A percentile compares a stretch with the other conserved stretches of the same genome.
These are phyloP conservation scores for Speoplatyrhinus poulsoni DNA, from an alignment of 2,113 vertebrate species.

Conservation along the genomic window DNA sequence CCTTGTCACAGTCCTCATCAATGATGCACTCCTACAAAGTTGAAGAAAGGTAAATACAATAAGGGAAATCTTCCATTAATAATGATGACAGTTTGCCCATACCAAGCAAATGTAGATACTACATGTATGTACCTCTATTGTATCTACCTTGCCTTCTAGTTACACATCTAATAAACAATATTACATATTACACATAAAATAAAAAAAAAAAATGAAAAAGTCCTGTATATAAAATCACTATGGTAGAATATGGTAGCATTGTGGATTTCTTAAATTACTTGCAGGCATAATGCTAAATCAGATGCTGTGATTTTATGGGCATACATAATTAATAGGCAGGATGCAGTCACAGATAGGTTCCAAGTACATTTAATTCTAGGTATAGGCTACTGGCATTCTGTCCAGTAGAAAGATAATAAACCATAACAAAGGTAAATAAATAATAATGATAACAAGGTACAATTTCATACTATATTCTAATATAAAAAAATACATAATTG, in stretches of 20 bases:
- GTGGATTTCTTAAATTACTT: not conserved
- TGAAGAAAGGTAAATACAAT: not conserved
- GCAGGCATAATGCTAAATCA: constrained; percentile 30
- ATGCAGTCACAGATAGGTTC: not conserved
- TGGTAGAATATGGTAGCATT: not conserved
- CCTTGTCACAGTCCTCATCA: constrained; percentile 84
- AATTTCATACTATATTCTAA: not conserved
- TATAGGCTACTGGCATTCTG: not conserved
- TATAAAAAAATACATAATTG: not conserved
- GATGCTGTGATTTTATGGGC: constrained; percentile 1
- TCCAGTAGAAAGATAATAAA: no score
- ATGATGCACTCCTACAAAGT: constrained; percentile 84
- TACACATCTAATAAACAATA: not conserved
- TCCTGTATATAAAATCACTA: no score
- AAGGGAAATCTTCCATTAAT: not conserved
- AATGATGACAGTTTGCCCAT: not conserved
- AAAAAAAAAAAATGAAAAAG: no score
- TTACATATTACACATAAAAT: no score
- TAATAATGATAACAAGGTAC: not conserved
- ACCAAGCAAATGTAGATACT: no score
- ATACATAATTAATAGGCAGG: constrained; percentile 14
- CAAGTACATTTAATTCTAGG: not conserved
- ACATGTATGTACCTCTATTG: not conserved
- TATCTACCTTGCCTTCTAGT: not conserved
- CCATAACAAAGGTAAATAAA: not conserved